Evolutionary conservation across 2,888 invertebrate species (phyloP).

Genomic region (Dysmachus trigonus): DNA sequence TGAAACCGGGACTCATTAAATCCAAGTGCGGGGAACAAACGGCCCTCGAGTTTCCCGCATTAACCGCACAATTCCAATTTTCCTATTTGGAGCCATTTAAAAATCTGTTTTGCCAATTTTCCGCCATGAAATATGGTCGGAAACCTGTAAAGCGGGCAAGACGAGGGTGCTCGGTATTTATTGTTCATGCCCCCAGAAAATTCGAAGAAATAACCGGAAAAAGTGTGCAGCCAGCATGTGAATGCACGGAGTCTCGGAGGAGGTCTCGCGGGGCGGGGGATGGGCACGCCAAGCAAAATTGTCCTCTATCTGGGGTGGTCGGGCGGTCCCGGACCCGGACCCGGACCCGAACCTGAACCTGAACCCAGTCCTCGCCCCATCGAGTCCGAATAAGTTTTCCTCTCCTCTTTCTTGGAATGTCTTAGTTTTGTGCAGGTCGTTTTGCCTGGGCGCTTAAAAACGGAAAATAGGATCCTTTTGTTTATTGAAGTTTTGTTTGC

Average conservation of each 20-base stretch:
- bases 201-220: conserved; percentile 38
- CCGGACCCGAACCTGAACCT: too few relatives aligned
- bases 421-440: conserved; percentile 13
- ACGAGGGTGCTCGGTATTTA: conserved; percentile 1
- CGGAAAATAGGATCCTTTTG: conserved; percentile 40
- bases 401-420: conserved; percentile 21
- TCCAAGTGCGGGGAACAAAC: neutral
- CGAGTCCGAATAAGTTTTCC: conserved; percentile 31
- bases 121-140: conserved; percentile 34
- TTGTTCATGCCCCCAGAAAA: conserved; percentile 38
- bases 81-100: conserved; percentile 33
- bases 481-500: conserved; percentile 34
- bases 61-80: conserved; percentile 21
- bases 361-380: neutral
- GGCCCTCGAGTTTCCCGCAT: neutral
- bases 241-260: conserved; percentile 4
- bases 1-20: neutral
- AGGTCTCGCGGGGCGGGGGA: neutral
- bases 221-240: conserved; percentile 34
- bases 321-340: neutral
- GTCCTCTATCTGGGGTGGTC: conserved; percentile 12
- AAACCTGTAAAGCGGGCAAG: conserved; percentile 18
- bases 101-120: conserved; percentile 39
- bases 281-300: neutral
- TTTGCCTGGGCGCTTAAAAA: conserved; percentile 11